Evolutionary conservation across 2,113 vertebrate species (phyloP), one percentile per base, ranked within the genome.

Genomic region (Semnornis frantzii): DNA sequence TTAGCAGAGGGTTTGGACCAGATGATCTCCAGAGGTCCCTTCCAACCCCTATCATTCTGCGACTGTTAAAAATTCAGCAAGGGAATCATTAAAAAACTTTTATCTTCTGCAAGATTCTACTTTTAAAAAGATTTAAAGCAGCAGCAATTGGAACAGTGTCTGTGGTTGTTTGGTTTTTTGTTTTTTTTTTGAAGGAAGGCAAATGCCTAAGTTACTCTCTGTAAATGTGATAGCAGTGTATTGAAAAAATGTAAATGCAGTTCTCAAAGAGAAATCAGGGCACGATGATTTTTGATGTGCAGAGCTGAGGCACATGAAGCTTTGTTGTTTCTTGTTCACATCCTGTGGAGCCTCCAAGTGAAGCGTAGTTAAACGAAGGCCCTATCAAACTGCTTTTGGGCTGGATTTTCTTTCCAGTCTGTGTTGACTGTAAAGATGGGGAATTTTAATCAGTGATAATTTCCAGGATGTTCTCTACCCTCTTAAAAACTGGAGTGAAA

Each of bases 291-390:
- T 83, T 44, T 87, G 71, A 65, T 34, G 15, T 20, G 34, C 39
- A 59, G 70, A 88, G 64, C 69, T 28, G 66, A 64, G 50, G 27
- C 59, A 46, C 8, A 2, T 19, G 31, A 69, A 54, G 62, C 74
- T 62, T 86, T 8, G 4, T 63, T 77, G 62, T 54, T 69, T 90
- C 66, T 46, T 48, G 46, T 82, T 87, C 39, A 37, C 27, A 46
- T 14, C 39, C 33, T 0, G 0, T 10, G 55, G 46, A 86, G 58
- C 42, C 44, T 59, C 68, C 2, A 7, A 65, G 62, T 57, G 57
- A 63, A 48, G 34, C 5, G 8, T 42, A 1, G 84, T 71, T 25
- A 60, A 89, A 69, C 5, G 46, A 44, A 75, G n/a, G 15, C 12
- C 4, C 42, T 64, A 3, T 65, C 55, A 48, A 14, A 12, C 30